Base-by-base conservation (phyloP, 1,140 invertebrate species). In the Pogonomyrmex barbatus region DNA sequence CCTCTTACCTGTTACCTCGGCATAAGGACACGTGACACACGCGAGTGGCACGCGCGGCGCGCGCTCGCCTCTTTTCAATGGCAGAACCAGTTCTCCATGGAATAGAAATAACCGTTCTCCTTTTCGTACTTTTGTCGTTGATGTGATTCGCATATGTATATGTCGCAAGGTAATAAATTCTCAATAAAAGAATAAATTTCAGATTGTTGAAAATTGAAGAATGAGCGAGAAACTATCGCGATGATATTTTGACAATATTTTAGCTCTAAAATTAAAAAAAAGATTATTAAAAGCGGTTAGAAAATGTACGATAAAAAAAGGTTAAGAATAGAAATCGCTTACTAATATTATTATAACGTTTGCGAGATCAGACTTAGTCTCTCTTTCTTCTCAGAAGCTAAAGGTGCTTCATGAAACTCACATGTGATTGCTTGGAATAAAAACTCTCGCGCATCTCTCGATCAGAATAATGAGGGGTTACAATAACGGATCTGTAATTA, bases 11-110 rank as follows among this genome's bases (percentile, higher is more conserved):
- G 77, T 90, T 91, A 91, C 91, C 91, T 90, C 86, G 91, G 83
- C 84, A 81, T 87, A 90, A 91, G 91, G 92, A 94, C 94, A 94
- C 93, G 92, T 94, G 94, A 95, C 94, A 94, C 94, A 93, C 93
- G 93, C 93, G 94, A 94, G 93, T 92, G 94, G 92, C 94, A 94
- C 94, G 93, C 93, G 94, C 94, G 91, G 89, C 92, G 92, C 92
- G 92, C 93, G 93, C 93, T 93, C 89, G 82, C 91, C 90, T 93
- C 92, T 89, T 86, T 87, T 42, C 91, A 89, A 92, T 90, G 91
- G 89, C 86, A 92, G 90, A 95, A 95, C 94, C 94, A 93, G 94
- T 94, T 94, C 93, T 89, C 86, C 88, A 54, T 91, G 88, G 91
- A 94, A 93, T 93, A 94, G 93, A 94, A 94, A 93, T 93, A 93